Percentiles rank a stretch among this genome's conserved stretches.
These are phyloP conservation scores for Lutra lutra DNA, from an alignment of 2,797 vertebrate species.

Conservation along the genomic window DNA sequence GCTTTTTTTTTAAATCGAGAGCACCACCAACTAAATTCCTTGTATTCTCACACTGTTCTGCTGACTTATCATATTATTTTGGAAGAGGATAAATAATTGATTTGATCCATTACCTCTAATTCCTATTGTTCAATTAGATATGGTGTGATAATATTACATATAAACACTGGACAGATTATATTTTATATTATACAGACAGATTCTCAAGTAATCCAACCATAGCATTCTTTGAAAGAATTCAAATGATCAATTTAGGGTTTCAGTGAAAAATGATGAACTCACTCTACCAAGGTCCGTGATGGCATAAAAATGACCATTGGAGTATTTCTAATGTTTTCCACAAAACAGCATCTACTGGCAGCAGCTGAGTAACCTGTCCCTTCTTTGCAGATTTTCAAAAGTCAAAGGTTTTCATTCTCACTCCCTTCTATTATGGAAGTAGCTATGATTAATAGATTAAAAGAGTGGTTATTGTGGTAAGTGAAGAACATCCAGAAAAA, in stretches of 20 bases:
- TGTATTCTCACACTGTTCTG: not conserved
- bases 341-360: not conserved
- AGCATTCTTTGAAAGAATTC: constrained; percentile 48
- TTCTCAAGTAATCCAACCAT: not conserved
- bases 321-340: not conserved
- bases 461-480: not conserved
- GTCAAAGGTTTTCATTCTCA: not conserved
- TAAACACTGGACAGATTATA: constrained; percentile 3
- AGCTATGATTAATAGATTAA: not conserved
- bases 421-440: not conserved
- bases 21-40: not conserved
- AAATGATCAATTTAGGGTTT: not conserved
- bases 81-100: constrained; percentile 47
- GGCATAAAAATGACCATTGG: not conserved
- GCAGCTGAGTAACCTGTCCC: not conserved
- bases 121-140: constrained; percentile 30
- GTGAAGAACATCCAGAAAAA: not conserved
- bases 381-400: not conserved
- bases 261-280: constrained; percentile 3
- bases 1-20: not conserved
- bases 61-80: constrained; percentile 31
- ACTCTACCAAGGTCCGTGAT: not conserved
- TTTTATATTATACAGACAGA: constrained; percentile 7
- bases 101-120: constrained; percentile 59
- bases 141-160: constrained; percentile 25